Base-by-base conservation (phyloP, 2,797 vertebrate genomes). In the Pseudomugil tenellus region DNA sequence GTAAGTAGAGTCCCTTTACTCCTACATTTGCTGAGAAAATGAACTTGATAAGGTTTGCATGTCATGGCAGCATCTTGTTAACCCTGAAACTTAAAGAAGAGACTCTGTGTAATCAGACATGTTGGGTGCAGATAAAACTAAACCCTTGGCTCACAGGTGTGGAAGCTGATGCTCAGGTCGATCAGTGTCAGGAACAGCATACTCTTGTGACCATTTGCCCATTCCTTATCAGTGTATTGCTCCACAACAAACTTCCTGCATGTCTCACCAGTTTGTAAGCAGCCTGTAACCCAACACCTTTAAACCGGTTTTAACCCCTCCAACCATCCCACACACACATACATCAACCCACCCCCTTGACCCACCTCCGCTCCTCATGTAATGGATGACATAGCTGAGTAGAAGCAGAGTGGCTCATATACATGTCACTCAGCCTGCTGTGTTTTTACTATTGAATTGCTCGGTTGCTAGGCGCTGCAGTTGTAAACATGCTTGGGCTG, bases 201-300 rank as follows among this genome's bases (percentile, higher is more conserved):
- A 49, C 48, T 66, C 35, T 11, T 52, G 21, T 84, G 79, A 79
- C 82, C 79, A 68, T 34, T 60, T 6, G 62, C 56, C 83, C 41
- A 70, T 67, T 84, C 51, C 65, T 65, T 70, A 75, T 79, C 58
- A 5, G 67, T 76, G 75, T 68, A 79, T 67, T 55, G 32, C 51
- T 71, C 80, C 74, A 29, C 77, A 55, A 80, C 77, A 71, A 72
- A 83, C 84, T 85, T 80, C 81, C 77, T 68, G 74, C 77, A 76
- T 65, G 70, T 78, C 58, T 72, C 63, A 70, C 43, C 5, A 41
- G 79, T 86, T 82, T 74, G 78, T 81, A 77, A 81, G 77, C 74
- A 74, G 83, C 86, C 73, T 83, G 93, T 92, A 93, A 93, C 73
- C 56, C 58, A 87, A 92, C 86, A 84, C 87, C 82, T 88, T 89